Evolutionary conservation across 2,888 invertebrate genomes (phyloP).

Genomic region (Cataglyphis cursor): DNA sequence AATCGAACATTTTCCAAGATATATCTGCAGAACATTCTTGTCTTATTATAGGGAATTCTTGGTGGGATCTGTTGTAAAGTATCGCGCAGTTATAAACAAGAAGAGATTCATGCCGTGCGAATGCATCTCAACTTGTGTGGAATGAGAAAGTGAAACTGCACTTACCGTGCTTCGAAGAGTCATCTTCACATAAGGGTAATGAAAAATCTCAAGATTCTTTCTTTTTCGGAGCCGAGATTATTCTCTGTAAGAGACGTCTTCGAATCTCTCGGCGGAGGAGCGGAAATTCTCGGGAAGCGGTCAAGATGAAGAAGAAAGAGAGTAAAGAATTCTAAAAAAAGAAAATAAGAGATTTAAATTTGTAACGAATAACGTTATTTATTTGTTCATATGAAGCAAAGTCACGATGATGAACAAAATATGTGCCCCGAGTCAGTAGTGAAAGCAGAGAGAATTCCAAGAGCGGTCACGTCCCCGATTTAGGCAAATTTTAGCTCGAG

Average conservation of each 20-base stretch:
- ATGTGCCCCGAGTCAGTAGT: neutral
- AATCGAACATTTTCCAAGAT: neutral
- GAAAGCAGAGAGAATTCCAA: conserved; percentile 3
- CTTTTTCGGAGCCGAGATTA: neutral
- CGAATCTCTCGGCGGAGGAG: neutral
- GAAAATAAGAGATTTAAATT: neutral
- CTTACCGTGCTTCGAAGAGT: conserved; percentile 39
- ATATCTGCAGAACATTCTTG: neutral
- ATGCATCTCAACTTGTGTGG: conserved; percentile 17
- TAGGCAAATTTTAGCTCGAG: neutral
- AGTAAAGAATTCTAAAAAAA: neutral
- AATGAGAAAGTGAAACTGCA: conserved; percentile 65
- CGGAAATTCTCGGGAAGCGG: neutral
- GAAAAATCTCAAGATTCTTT: neutral
- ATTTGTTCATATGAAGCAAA: neutral
- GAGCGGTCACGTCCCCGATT: neutral
- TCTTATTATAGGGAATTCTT: neutral
- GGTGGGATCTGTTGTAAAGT: neutral
- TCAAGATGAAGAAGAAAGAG: neutral
- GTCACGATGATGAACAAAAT: neutral
- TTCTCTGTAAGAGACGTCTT: neutral
- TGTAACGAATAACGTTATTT: neutral
- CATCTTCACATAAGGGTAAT: neutral
- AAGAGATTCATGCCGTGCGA: neutral
- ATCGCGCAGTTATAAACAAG: neutral